A percentile compares a stretch with the other conserved stretches of the same genome.
phyloP scores from a whole-genome alignment of 2,797 vertebrate species.

The Cryptoprocta ferox region DNA sequence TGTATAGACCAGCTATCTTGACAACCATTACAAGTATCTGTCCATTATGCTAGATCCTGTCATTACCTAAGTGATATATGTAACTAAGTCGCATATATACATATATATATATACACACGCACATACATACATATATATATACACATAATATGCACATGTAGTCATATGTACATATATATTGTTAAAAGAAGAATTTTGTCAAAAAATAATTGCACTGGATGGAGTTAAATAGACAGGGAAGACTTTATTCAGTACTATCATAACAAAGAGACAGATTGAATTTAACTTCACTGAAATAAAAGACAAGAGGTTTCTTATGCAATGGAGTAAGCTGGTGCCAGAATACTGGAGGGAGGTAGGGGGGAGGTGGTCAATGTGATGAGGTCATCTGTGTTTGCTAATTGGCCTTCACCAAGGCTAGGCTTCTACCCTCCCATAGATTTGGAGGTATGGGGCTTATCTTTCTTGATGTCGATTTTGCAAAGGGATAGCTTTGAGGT shows the following conservation, averaged over 20 bases:
- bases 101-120: rapidly evolving
- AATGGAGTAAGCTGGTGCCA: neutral
- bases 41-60: neutral
- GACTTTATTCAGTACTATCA: neutral
- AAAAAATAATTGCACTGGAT: neutral
- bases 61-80: neutral
- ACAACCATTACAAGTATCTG: neutral
- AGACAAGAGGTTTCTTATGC: neutral
- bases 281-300: neutral
- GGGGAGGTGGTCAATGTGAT: too few relatives aligned
- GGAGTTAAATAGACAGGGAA: neutral
- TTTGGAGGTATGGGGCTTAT: neutral
- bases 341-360: neutral
- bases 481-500: neutral
- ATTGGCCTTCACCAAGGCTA: neutral
- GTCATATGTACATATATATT: neutral
- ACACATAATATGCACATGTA: neutral
- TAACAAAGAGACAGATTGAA: neutral
- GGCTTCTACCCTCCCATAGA: neutral
- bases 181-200: neutral
- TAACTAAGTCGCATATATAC: neutral
- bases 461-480: neutral
- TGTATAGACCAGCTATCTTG: neutral
- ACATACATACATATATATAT: neutral
- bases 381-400: neutral